Evolutionary conservation across 2,113 vertebrate species (phyloP).

Genomic region (Nothobranchius kuhntae): DNA sequence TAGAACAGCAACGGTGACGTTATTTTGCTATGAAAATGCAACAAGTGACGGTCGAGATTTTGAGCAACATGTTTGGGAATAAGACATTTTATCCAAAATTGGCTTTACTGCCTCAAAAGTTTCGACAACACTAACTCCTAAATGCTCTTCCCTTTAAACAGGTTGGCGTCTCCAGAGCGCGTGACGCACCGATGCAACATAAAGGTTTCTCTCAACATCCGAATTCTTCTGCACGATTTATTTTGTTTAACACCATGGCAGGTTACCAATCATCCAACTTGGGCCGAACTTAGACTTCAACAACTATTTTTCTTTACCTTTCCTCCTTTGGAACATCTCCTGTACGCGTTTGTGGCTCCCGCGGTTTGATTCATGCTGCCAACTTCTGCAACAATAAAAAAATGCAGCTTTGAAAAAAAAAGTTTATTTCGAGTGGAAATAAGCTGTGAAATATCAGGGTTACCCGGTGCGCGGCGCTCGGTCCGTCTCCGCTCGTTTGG

Average conservation of each 20-base stretch:
- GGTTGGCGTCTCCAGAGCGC: neutral
- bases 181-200: neutral
- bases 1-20: conserved; percentile 25
- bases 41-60: too few species aligned
- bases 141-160: too few species aligned
- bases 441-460: neutral
- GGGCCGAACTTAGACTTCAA: neutral
- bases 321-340: conserved; percentile 78
- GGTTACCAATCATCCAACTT: neutral
- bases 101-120: too few species aligned
- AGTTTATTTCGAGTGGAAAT: conserved; percentile 15
- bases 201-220: too few species aligned
- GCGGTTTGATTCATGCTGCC: conserved; percentile 81
- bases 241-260: too few species aligned
- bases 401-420: neutral
- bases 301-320: conserved; percentile 70
- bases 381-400: conserved; percentile 36
- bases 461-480: conserved; percentile 35
- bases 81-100: too few species aligned
- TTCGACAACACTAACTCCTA: too few species aligned
- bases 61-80: too few species aligned
- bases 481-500: neutral
- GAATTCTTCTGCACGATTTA: too few species aligned
- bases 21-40: neutral
- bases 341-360: conserved; percentile 76